Conservation (phyloP, 2,113 vertebrate species). For the Himantopus leucocephalus region DNA sequence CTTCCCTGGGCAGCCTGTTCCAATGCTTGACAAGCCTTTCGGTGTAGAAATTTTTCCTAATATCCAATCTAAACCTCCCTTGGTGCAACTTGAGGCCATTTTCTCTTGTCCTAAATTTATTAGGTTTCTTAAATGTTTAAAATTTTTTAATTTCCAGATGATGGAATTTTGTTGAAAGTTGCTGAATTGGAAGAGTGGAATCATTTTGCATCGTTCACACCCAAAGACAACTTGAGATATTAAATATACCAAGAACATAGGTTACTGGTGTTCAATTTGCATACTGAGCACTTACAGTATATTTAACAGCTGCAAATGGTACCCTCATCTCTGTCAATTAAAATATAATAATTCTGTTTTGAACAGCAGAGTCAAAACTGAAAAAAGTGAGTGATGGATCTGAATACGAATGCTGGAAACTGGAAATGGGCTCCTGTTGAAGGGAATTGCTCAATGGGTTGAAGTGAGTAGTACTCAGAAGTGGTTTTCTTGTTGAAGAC, state of each 20-base stretch:
- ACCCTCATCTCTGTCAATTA: background rate
- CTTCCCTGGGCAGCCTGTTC: too few species aligned
- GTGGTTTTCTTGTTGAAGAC: background rate
- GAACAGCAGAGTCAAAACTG: background rate
- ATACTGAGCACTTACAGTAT: background rate
- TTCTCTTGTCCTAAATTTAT: background rate
- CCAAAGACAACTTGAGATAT: background rate
- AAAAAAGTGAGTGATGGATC: background rate
- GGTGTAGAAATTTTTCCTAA: too few species aligned
- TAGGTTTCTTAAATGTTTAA: background rate
- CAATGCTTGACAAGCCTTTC: too few species aligned
- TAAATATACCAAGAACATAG: background rate
- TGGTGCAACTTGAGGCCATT: too few species aligned
- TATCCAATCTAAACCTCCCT: too few species aligned
- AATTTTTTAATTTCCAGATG: background rate
- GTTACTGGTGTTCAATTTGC: background rate
- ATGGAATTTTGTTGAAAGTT: background rate
- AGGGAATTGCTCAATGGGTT: background rate
- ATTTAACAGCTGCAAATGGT: background rate
- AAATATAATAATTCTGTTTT: background rate
- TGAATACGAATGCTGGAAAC: background rate
- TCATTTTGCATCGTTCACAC: background rate
- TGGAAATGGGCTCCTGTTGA: background rate
- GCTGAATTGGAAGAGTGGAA: background rate
- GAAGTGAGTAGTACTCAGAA: background rate